A percentile compares a stretch with the other conserved stretches of the same genome.
Conservation (phyloP, 2,797 vertebrate species). For the Lagorchestes hirsutus region DNA sequence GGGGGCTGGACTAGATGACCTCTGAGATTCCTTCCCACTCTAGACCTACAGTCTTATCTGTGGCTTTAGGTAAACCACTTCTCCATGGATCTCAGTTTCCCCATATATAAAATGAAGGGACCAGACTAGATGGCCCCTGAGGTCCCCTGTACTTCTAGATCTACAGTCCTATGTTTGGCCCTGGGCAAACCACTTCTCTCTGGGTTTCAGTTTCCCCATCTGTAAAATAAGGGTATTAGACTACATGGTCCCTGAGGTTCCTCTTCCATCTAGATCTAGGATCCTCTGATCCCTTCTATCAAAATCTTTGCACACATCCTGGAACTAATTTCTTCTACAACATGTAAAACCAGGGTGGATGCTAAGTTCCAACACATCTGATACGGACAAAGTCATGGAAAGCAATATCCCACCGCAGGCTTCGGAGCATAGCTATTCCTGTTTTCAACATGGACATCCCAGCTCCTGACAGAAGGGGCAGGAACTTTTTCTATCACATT, state of each 20-base stretch:
- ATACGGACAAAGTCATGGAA: not conserved
- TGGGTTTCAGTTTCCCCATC: too few species aligned
- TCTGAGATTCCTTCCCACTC: not conserved
- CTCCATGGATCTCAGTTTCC: not conserved
- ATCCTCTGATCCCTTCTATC: not conserved
- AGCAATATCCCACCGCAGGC: not conserved
- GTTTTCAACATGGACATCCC: not conserved
- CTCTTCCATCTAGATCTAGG: too few species aligned
- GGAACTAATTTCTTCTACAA: not conserved
- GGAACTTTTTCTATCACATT: not conserved
- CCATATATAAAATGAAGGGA: not conserved
- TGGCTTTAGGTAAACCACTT: not conserved
- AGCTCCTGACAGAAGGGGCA: not conserved
- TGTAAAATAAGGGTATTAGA: too few species aligned
- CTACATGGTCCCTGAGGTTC: too few species aligned
- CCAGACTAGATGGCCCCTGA: not conserved
- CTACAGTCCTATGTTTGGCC: not conserved
- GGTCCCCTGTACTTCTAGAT: not conserved
- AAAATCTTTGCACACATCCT: not conserved
- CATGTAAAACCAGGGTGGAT: not conserved
- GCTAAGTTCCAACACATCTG: not conserved
- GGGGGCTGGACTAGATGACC: not conserved
- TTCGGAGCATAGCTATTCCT: not conserved
- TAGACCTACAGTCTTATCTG: not conserved
- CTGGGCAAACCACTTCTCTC: too few species aligned